A percentile compares a stretch with the other conserved stretches of the same genome.
Evolutionary conservation across 2,888 invertebrate genomes (phyloP).

Genomic region (Eilema griseolum): DNA sequence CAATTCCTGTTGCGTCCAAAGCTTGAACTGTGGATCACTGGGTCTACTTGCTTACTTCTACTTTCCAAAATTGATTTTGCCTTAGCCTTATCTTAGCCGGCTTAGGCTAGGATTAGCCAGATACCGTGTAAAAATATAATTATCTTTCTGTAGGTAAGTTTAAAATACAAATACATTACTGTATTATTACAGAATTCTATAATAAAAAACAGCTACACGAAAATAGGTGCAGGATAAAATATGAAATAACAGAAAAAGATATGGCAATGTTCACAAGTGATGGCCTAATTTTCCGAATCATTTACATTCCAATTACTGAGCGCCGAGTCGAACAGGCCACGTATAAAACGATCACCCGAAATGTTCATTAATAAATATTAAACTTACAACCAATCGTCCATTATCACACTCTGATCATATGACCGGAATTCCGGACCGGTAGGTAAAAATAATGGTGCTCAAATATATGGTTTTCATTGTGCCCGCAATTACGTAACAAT

Average conservation of each 20-base stretch:
- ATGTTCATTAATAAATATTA: slow-evolving; percentile 23
- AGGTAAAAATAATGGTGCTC: slow-evolving; percentile 47
- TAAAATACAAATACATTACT: no score
- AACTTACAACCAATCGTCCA: slow-evolving; percentile 19
- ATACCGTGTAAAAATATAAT: no score
- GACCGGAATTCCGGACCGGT: slow-evolving; percentile 15
- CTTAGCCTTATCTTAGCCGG: no score
- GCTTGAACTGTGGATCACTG: no score
- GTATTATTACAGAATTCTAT: no score
- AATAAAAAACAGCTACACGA: no score
- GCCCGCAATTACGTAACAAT: slow-evolving; percentile 61
- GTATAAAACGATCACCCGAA: slow-evolving; percentile 20
- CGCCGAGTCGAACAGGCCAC: background rate
- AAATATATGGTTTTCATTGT: slow-evolving; percentile 60
- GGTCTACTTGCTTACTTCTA: no score
- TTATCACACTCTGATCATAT: slow-evolving; percentile 22
- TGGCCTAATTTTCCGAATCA: background rate
- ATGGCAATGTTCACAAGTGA: background rate
- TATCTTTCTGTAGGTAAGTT: no score
- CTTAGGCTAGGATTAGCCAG: no score
- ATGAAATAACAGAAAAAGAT: background rate
- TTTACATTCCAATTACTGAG: background rate
- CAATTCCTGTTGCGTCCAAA: no score
- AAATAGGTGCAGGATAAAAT: background rate
- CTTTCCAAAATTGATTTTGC: no score